Percentiles rank a stretch among this genome's conserved stretches.
Conservation (phyloP, 2,888 invertebrate genomes). For the Piscicola geometra region DNA sequence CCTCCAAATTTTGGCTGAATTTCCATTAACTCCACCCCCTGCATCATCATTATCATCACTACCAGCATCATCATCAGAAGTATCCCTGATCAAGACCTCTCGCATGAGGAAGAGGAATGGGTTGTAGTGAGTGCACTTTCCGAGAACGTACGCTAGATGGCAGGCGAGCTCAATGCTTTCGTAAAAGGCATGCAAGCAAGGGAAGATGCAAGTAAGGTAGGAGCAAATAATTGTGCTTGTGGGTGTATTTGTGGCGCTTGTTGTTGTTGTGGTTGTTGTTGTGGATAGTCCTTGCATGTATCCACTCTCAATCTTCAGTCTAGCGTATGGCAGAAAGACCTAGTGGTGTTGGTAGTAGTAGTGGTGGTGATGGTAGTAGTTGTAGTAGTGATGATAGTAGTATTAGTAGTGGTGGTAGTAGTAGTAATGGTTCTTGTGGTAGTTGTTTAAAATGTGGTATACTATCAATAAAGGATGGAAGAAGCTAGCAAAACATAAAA, state of each 20-base stretch:
- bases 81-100: background rate
- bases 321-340: background rate
- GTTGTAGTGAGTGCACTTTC: background rate
- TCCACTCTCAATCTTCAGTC: background rate
- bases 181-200: background rate
- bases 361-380: no score
- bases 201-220: no score
- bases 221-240: no score
- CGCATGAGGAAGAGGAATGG: background rate
- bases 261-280: background rate
- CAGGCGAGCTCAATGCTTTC: background rate
- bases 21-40: no score
- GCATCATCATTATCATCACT: background rate
- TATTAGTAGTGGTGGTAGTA: no score
- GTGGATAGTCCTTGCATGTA: background rate
- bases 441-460: no score
- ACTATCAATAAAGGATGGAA: no score
- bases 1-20: background rate
- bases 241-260: background rate
- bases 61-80: background rate
- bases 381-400: no score
- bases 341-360: no score
- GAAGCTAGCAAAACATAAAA: no score
- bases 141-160: background rate
- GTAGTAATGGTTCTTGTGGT: no score